A percentile compares a stretch with the other conserved stretches of the same genome.
Evolutionary conservation across 2,888 invertebrate species (phyloP).

Genomic region (Lapara coniferarum): DNA sequence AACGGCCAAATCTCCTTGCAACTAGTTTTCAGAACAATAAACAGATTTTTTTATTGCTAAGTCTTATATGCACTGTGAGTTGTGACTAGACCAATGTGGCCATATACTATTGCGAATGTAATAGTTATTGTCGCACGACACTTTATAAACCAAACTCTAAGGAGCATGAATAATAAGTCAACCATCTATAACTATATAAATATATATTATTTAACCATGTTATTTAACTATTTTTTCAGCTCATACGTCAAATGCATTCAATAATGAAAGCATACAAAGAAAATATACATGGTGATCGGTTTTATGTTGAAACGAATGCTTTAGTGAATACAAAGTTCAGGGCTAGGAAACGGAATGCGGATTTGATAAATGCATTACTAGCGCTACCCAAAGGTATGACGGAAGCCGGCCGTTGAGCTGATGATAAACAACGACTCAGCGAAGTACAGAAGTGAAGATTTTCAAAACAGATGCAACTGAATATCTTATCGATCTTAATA

Average conservation of each 20-base stretch:
- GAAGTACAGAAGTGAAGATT: neutral
- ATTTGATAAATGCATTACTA: constrained; percentile 89
- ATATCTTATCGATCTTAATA: neutral
- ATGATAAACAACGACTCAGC: neutral
- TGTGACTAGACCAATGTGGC: too few relatives aligned
- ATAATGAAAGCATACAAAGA: constrained; percentile 58
- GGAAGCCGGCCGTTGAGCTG: constrained; percentile 86
- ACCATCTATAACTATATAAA: neutral
- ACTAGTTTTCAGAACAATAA: too few relatives aligned
- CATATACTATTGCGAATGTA: too few relatives aligned
- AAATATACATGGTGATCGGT: constrained; percentile 40
- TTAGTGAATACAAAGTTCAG: constrained; percentile 59
- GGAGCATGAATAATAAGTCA: too few relatives aligned
- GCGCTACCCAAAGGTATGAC: constrained; percentile 90
- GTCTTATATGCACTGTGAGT: too few relatives aligned
- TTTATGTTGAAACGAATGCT: constrained; percentile 53
- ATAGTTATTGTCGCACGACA: too few relatives aligned
- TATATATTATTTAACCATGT: neutral
- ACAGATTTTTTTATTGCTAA: too few relatives aligned
- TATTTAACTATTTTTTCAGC: constrained; percentile 48
- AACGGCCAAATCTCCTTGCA: too few relatives aligned
- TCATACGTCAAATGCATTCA: constrained; percentile 56
- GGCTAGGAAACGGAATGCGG: constrained; percentile 86
- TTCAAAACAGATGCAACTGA: neutral
- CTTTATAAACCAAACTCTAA: too few relatives aligned